phyloP scores from a whole-genome alignment of 2,113 vertebrate species.

The Hemiprocne comata region DNA sequence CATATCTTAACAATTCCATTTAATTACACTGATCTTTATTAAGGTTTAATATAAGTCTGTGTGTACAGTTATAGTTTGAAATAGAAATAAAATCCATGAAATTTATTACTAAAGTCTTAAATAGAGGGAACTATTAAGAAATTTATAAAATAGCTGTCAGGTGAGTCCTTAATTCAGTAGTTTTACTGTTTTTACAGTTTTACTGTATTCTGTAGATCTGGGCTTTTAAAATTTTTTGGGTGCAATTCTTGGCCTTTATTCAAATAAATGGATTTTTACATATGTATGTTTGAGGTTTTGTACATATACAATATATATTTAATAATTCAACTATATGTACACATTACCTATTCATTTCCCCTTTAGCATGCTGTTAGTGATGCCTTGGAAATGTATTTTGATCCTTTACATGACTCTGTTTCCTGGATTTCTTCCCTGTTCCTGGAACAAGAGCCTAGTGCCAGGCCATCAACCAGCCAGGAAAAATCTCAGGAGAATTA shows the following conservation, averaged over 20 bases:
- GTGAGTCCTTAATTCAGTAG: neutral
- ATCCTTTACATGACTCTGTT: neutral
- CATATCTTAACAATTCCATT: neutral
- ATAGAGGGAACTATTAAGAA: neutral
- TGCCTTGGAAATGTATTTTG: neutral
- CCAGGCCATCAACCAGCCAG: neutral
- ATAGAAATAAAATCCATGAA: neutral
- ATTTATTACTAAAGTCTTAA: neutral
- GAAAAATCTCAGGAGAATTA: neutral
- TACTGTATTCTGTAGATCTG: neutral
- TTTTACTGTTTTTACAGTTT: no score
- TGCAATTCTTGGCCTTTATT: neutral
- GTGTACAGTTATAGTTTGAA: neutral
- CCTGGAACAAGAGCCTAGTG: neutral
- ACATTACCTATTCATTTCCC: neutral
- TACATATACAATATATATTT: neutral
- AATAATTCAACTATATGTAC: neutral
- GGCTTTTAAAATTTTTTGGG: neutral
- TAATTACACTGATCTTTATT: neutral
- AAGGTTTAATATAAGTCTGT: neutral
- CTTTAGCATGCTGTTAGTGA: neutral
- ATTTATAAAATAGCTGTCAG: neutral
- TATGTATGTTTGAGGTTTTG: neutral
- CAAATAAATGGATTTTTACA: neutral
- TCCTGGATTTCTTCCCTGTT: neutral